Percentiles rank a stretch among this genome's conserved stretches.
Evolutionary conservation across 2,888 invertebrate genomes (phyloP).

Genomic region (Sialis fuliginosa): DNA sequence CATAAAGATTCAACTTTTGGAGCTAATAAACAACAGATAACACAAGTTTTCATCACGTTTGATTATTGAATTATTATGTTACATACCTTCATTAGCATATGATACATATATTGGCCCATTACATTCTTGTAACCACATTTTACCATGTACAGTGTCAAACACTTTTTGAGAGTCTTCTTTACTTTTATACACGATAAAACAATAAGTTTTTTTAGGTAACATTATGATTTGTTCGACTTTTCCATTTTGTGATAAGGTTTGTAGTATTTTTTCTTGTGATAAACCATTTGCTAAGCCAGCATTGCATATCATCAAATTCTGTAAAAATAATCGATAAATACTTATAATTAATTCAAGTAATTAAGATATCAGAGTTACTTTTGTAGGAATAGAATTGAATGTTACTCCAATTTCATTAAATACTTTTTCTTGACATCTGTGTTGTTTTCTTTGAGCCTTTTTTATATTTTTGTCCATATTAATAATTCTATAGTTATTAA

Average conservation of each 20-base stretch:
- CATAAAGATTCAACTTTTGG: neutral
- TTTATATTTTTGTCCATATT: conserved; percentile 6
- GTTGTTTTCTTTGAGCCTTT: conserved; percentile 27
- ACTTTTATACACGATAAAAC: conserved; percentile 46
- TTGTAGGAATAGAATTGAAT: conserved; percentile 21
- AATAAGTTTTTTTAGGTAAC: conserved; percentile 64
- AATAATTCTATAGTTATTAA: too few species aligned
- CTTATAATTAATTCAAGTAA: conserved; percentile 3
- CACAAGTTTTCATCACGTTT: neutral
- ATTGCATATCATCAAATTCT: conserved; percentile 69
- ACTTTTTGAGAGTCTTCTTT: conserved; percentile 34
- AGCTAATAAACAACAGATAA: neutral
- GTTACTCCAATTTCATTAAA: conserved; percentile 24
- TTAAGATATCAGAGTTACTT: conserved; percentile 14
- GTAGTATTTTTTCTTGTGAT: conserved; percentile 40
- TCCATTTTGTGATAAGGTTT: conserved; percentile 33
- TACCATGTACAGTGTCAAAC: conserved; percentile 40
- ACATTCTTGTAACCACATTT: conserved; percentile 33
- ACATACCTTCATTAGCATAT: conserved; percentile 40
- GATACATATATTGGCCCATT: conserved; percentile 45
- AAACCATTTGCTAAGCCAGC: conserved; percentile 72
- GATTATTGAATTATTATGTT: conserved; percentile 10
- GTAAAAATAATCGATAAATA: conserved; percentile 24
- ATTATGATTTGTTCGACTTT: conserved; percentile 42
- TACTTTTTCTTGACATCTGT: conserved; percentile 26